Percentiles rank a stretch among this genome's conserved stretches.
phyloP scores from a whole-genome alignment of 2,888 invertebrate species.

The Pristionchus arcanus region DNA sequence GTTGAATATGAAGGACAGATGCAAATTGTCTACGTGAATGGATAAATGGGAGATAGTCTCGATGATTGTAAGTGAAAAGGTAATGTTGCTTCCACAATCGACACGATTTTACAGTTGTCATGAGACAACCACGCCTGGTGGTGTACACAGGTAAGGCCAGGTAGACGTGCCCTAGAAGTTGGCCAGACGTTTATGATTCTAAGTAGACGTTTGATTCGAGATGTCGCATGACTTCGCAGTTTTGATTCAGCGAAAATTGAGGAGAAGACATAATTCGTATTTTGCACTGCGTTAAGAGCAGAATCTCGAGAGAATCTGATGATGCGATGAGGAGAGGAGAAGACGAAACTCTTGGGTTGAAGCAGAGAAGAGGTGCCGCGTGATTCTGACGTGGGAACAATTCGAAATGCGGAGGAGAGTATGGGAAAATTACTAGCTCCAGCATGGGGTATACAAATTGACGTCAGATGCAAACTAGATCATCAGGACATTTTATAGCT shows the following conservation, averaged over 20 bases:
- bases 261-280: background rate
- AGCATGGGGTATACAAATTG: background rate
- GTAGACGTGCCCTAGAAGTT: too few species aligned
- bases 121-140: too few species aligned
- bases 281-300: background rate
- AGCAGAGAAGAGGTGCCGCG: background rate
- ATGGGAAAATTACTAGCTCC: background rate
- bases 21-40: background rate
- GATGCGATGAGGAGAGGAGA: background rate
- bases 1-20: background rate
- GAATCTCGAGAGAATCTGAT: background rate
- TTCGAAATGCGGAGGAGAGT: background rate
- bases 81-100: too few species aligned
- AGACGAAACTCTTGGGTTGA: background rate
- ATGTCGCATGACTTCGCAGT: background rate
- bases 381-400: constrained; percentile 37
- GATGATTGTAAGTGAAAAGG: too few species aligned
- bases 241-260: background rate
- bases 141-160: too few species aligned
- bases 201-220: background rate
- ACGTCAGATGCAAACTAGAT: background rate
- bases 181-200: too few species aligned
- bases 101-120: too few species aligned
- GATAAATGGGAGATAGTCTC: background rate
- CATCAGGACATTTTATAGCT: background rate